Evolutionary conservation across 2,113 vertebrate species (phyloP).

Genomic region (Ploceus nigricollis): DNA sequence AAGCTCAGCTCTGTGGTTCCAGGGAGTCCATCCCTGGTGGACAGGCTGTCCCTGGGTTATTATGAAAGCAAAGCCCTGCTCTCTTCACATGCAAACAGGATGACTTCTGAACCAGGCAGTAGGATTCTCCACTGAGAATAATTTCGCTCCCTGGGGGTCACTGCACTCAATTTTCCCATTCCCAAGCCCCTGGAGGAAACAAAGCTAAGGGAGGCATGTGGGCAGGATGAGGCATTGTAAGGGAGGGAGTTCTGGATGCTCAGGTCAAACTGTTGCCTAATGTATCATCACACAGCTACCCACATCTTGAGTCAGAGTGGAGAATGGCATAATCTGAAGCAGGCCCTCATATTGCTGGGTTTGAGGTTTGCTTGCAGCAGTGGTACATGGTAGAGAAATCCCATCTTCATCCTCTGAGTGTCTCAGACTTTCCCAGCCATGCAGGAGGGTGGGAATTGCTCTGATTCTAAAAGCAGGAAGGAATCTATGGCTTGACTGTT

Average conservation of each 20-base stretch:
- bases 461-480: not conserved
- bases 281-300: not conserved
- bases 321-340: not conserved
- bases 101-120: not conserved
- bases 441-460: not conserved
- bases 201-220: not conserved
- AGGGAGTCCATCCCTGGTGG: constrained; percentile 14
- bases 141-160: not conserved
- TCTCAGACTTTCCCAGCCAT: not conserved
- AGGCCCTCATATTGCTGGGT: not conserved
- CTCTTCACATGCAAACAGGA: not conserved
- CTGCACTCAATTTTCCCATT: not conserved
- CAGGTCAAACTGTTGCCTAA: not conserved
- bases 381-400: not conserved
- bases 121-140: not conserved
- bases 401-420: not conserved
- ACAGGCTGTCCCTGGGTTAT: not conserved
- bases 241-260: not conserved
- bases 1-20: constrained; percentile 43
- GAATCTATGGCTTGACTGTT: not conserved
- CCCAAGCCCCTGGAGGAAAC: not conserved
- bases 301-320: not conserved
- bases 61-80: not conserved
- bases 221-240: not conserved
- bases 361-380: not conserved